These are phyloP conservation scores for Chelonus insularis DNA, from an alignment of 1,140 invertebrate genomes.

Conservation along the genomic window DNA sequence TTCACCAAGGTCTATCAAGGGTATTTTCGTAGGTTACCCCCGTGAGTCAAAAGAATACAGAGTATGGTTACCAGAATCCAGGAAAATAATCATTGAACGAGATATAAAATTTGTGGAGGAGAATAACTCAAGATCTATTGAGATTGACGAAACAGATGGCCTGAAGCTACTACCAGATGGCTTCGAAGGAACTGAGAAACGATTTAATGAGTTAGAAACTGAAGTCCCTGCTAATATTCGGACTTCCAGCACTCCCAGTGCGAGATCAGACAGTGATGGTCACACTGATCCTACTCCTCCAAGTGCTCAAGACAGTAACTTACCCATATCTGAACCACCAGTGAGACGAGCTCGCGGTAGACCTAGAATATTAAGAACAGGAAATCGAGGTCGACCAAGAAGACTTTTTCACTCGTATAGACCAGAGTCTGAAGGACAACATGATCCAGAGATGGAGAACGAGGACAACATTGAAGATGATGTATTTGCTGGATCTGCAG, in stretches of 20 bases:
- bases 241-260: no score
- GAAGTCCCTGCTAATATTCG: no score
- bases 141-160: neutral
- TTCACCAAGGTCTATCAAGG: slow-evolving; percentile 36
- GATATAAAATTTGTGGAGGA: neutral
- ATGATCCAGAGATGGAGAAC: no score
- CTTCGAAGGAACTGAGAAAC: neutral
- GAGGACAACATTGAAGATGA: no score
- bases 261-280: no score
- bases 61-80: no score
- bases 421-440: no score
- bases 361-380: neutral
- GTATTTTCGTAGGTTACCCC: slow-evolving; percentile 45
- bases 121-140: neutral
- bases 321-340: neutral
- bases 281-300: no score
- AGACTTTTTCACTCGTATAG: no score
- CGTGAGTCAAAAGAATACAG: slow-evolving; percentile 43
- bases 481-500: neutral
- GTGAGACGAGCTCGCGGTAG: neutral
- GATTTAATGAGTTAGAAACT: neutral
- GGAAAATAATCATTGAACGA: neutral
- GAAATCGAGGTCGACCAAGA: neutral
- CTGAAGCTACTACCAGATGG: no score
- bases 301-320: neutral